A percentile compares a stretch with the other conserved stretches of the same genome.
These are phyloP conservation scores for Leptinotarsa lineolata DNA, from an alignment of 1,140 invertebrate genomes.

Conservation along the genomic window DNA sequence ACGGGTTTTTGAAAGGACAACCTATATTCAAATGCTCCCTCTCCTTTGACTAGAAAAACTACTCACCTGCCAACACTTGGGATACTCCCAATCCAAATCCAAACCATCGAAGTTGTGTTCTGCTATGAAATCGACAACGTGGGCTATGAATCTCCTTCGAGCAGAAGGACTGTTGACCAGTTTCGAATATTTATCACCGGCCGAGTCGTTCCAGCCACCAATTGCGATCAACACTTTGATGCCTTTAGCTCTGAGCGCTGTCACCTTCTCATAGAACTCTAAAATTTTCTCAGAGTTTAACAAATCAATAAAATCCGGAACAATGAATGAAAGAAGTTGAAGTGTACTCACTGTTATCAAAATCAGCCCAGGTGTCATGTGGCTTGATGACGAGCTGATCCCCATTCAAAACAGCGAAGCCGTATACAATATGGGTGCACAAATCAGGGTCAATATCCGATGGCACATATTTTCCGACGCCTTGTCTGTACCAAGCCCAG, in stretches of 20 bases:
- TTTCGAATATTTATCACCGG: constrained; percentile 67
- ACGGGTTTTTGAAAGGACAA: too few relatives aligned
- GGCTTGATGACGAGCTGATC: constrained; percentile 66
- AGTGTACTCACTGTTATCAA: constrained; percentile 63
- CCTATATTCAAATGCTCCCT: too few relatives aligned
- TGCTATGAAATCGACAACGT: constrained; percentile 66
- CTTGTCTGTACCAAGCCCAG: constrained; percentile 70
- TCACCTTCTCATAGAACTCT: constrained; percentile 66
- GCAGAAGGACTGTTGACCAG: constrained; percentile 63
- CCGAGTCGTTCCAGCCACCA: constrained; percentile 75
- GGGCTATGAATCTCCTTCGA: constrained; percentile 64
- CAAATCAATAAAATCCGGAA: too few relatives aligned
- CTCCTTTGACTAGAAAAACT: neutral
- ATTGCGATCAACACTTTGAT: constrained; percentile 72
- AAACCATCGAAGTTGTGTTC: constrained; percentile 72
- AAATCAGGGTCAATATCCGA: constrained; percentile 69
- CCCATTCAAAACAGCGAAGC: constrained; percentile 69
- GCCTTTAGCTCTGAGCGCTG: constrained; percentile 61
- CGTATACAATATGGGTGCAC: constrained; percentile 76
- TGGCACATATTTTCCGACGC: constrained; percentile 68
- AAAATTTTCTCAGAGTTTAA: constrained; percentile 33
- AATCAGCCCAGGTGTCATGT: constrained; percentile 71
- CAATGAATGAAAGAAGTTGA: neutral
- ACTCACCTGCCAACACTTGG: constrained; percentile 70
- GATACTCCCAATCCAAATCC: constrained; percentile 78